Evolutionary conservation across 2,113 vertebrate species (phyloP), one percentile per base, ranked within the genome.

Genomic region (Pseudorhombus dupliciocellatus): DNA sequence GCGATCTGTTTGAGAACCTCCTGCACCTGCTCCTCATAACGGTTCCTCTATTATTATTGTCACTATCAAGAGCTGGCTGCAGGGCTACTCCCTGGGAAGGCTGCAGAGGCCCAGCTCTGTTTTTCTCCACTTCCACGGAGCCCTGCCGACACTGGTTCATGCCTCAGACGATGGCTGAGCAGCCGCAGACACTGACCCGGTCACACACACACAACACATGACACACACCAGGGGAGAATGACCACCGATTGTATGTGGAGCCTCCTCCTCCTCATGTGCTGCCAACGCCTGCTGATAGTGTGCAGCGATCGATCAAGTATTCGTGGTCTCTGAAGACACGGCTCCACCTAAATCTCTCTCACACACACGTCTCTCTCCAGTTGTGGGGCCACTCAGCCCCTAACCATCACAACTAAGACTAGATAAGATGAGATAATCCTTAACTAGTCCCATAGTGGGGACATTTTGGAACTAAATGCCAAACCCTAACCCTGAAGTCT

Each of bases 41-140:
- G 34, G 34, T 34, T 34, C 11, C 9, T 44, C 1, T 44, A 16
- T 46, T 46, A 18, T 24, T 53, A 4, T 70, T 70, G 24, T 44
- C 21, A 44, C 7, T 52, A 16, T 9, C 7, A 53, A 46, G 16
- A 46, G 48, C 25, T 42, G 31, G 28, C 40, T 30, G 6, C 16
- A 12, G 61, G 66, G 74, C 80, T 71, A 67, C 79, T 84, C 80
- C 78, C 74, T 69, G 66, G 46, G 20, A 53, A 51, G 63, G 57
- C 74, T 73, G 59, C 61, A 52, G 11, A 73, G 79, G 74, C 75
- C 77, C 28, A 22, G 26, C n/a, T 40, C 62, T 51, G 46, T 42
- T 54, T 46, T 37, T 20, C 22, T 54, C 4, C 75, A 12, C 1
- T 20, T 62, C 1, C 4, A 15, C 7, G 15, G 15, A 18, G 16